Evolutionary conservation across 2,888 invertebrate genomes (phyloP), one percentile per base, ranked within the genome.

Genomic region (Habroteleia sp.): DNA sequence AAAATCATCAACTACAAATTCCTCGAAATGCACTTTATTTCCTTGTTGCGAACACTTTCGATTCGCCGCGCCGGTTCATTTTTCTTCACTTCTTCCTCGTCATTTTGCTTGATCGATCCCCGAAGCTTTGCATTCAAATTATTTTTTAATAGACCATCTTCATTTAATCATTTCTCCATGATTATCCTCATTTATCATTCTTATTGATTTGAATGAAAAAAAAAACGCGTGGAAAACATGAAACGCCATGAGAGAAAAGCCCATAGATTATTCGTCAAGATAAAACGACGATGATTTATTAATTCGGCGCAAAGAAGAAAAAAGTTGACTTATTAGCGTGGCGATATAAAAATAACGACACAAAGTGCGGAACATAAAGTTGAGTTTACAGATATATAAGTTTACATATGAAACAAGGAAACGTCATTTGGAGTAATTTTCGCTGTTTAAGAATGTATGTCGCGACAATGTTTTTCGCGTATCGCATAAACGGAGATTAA

Each of bases 401-500:
- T n/a, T n/a, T 42, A 58, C 16, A 23, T 20, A 13, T 17, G 10
- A 37, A 37, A 52, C 10, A 23, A n/a, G 5, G 17, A 17, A 25
- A 25, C 13, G 50, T 35, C 50, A 25, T 35, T 35, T 11, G 31
- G 33, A 41, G 46, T 46, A 35, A 46, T 60, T 60, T 42, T 46
- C 37, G 33, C 35, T 35, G 60, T 27, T 37, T 37, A 62, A 48
- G 62, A 62, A 62, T 62, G 48, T 35, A 29, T 29, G 48, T 48
- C 39, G 62, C 33, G 46, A 39, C 37, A 13, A 29, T n/a, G 41
- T 50, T 63, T 65, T 65, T 44, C 27, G 52, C 52, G 44, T 65
- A 44, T 52, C 65, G 23, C 42, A 23, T 52, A 52, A 65, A 44
- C 65, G 66, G 37, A 68, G 56, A 68, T 68, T 56, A 68, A 56